Conservation (phyloP, 2,113 vertebrate genomes). For the Himantopus leucocephalus region DNA sequence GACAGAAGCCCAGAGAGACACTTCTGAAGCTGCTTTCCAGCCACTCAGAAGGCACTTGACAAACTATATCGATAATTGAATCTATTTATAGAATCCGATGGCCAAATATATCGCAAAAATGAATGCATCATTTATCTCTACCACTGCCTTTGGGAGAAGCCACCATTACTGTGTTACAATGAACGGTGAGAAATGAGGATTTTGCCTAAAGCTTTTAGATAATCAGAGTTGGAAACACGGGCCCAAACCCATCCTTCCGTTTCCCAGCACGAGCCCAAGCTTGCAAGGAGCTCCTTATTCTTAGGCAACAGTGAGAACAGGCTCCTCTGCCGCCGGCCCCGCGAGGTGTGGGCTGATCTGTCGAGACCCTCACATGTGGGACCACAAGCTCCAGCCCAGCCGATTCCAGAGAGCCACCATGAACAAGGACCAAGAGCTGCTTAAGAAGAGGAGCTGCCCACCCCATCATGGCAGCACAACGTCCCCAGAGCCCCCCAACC, state of each 20-base stretch:
- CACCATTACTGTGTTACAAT: neutral
- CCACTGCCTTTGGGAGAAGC: neutral
- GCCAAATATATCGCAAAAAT: neutral
- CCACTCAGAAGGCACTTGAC: neutral
- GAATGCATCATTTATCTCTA: neutral
- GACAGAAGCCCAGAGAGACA: neutral
- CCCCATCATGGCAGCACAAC: neutral
- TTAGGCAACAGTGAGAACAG: neutral
- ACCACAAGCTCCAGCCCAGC: neutral
- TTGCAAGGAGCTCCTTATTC: neutral
- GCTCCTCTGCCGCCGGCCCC: neutral
- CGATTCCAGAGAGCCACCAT: fast-evolving
- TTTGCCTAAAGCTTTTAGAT: neutral
- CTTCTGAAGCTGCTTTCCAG: neutral
- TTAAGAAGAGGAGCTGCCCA: neutral
- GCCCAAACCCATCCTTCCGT: neutral
- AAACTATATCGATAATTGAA: neutral
- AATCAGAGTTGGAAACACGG: neutral
- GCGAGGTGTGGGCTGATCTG: neutral
- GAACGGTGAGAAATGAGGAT: fast-evolving
- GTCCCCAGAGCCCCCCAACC: neutral
- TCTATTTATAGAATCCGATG: neutral
- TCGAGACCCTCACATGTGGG: fast-evolving
- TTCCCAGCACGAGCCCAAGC: neutral
- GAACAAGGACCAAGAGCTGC: neutral